These are phyloP conservation scores for Syritta pipiens DNA, from an alignment of 2,888 invertebrate species.

Conservation along the genomic window DNA sequence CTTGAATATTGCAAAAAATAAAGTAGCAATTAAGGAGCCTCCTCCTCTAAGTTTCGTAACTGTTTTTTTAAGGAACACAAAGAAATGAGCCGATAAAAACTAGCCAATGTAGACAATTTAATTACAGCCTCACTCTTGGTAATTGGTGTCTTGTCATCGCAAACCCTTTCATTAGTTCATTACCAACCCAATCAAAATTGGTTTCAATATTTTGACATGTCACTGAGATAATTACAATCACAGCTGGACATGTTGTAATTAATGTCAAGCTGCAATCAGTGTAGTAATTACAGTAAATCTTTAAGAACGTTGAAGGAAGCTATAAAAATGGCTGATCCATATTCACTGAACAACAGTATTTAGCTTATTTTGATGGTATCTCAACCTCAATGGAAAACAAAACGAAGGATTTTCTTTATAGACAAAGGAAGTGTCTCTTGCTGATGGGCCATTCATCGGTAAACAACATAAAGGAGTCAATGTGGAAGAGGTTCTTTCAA, in stretches of 20 bases:
- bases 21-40: too few species aligned
- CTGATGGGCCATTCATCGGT: constrained; percentile 40
- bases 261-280: neutral
- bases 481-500: constrained; percentile 8
- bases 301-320: too few species aligned
- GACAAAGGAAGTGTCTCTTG: constrained; percentile 37
- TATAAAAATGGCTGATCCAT: too few species aligned
- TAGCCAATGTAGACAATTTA: too few species aligned
- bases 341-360: too few species aligned
- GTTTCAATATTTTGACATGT: constrained; percentile 50
- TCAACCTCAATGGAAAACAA: too few species aligned
- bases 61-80: neutral
- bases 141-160: neutral
- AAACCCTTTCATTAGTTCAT: neutral
- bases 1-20: too few species aligned
- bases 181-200: constrained; percentile 23
- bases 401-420: constrained; percentile 29
- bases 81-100: neutral
- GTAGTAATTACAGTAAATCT: too few species aligned
- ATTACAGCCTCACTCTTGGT: neutral
- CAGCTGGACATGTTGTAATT: constrained; percentile 26
- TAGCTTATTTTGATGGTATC: too few species aligned
- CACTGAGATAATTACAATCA: constrained; percentile 29
- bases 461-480: constrained; percentile 12
- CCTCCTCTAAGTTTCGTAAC: too few species aligned